phyloP scores from a whole-genome alignment of 2,888 invertebrate species.

The Rosalia funebris region DNA sequence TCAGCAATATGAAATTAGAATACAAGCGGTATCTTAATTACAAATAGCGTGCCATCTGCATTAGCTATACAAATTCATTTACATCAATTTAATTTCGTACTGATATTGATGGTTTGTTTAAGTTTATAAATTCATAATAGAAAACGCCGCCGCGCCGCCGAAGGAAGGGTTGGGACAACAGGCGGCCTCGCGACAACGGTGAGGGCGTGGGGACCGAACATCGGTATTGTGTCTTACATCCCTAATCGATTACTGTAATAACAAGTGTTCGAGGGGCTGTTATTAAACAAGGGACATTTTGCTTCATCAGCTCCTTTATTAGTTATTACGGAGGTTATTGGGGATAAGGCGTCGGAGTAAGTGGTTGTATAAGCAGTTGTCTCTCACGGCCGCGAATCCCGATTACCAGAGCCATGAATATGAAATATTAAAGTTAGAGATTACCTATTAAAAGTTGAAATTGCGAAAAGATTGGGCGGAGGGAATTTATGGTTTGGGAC shows the following conservation, averaged over 20 bases:
- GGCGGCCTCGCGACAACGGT: neutral
- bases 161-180: conserved; percentile 9
- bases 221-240: conserved; percentile 49
- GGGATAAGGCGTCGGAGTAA: conserved; percentile 48
- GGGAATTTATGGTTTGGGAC: conserved; percentile 19
- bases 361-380: conserved; percentile 47
- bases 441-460: conserved; percentile 47
- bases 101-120: conserved; percentile 49
- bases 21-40: conserved; percentile 41
- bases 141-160: conserved; percentile 2
- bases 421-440: conserved; percentile 43
- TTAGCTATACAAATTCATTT: conserved; percentile 47
- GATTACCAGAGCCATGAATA: conserved; percentile 50
- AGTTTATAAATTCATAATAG: conserved; percentile 39
- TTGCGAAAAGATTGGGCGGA: conserved; percentile 41
- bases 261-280: conserved; percentile 56
- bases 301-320: conserved; percentile 63
- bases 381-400: conserved; percentile 41
- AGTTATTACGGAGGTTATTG: conserved; percentile 58
- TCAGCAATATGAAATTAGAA: conserved; percentile 37
- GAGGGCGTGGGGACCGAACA: conserved; percentile 20
- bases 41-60: conserved; percentile 36
- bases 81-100: conserved; percentile 47
- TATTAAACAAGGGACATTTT: conserved; percentile 62
- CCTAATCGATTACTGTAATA: conserved; percentile 55